A percentile compares a stretch with the other conserved stretches of the same genome.
Evolutionary conservation across 2,113 vertebrate genomes (phyloP).

Genomic region (Sakesphorus luctuosus): DNA sequence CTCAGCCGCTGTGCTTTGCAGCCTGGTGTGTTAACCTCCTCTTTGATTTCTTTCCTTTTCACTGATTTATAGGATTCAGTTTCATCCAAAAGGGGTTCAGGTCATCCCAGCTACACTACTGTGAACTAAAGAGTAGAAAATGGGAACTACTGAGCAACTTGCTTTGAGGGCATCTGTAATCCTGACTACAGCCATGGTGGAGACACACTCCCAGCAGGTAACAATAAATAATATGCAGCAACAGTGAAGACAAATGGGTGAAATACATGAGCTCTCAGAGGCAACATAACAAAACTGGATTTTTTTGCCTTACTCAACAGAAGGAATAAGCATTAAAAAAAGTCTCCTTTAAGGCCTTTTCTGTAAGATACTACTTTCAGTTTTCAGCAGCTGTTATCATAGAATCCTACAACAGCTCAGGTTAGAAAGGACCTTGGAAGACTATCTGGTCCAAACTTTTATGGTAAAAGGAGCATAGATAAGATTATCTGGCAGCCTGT

Average conservation of each 20-base stretch:
- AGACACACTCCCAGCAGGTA: not conserved
- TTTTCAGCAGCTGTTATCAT: not conserved
- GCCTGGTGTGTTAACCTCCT: not conserved
- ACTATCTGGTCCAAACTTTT: not conserved
- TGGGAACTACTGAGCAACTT: not conserved
- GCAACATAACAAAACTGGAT: not conserved
- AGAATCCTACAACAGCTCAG: not conserved
- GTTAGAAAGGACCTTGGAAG: not conserved
- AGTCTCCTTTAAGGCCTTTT: not conserved
- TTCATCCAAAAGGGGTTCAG: not conserved
- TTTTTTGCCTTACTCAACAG: not conserved
- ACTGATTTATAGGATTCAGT: slow-evolving; percentile 17
- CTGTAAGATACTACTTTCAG: not conserved
- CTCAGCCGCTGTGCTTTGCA: not conserved
- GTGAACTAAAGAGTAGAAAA: not conserved
- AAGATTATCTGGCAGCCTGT: not conserved
- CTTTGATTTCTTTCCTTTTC: slow-evolving; percentile 4
- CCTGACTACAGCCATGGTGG: not conserved
- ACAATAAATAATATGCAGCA: not conserved
- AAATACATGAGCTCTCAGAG: not conserved
- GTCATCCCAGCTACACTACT: not conserved
- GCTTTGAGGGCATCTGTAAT: not conserved
- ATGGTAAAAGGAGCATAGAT: not conserved
- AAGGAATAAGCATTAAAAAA: not conserved
- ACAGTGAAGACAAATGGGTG: not conserved